These are phyloP conservation scores for Sciurus carolinensis DNA, from an alignment of 2,797 vertebrate genomes.

Conservation along the genomic window DNA sequence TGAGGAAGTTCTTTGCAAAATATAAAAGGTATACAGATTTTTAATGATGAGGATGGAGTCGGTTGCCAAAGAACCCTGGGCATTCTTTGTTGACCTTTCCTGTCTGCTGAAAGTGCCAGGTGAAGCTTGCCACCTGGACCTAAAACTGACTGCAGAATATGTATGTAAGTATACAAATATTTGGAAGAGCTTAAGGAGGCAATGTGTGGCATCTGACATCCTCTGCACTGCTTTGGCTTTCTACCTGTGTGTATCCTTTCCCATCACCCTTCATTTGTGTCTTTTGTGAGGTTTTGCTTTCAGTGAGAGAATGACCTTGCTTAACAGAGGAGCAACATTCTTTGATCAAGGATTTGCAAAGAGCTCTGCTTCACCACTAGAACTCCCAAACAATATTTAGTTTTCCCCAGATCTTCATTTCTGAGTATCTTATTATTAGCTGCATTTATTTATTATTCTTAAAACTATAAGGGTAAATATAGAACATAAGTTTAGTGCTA, in stretches of 20 bases:
- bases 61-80: not conserved
- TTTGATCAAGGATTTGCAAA: slow-evolving; percentile 30
- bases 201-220: not conserved
- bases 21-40: not conserved
- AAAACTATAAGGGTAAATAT: slow-evolving; percentile 26
- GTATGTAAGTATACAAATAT: slow-evolving; percentile 26
- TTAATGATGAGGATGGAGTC: not conserved
- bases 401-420: slow-evolving; percentile 42
- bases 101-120: slow-evolving; percentile 35
- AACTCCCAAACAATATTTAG: not conserved
- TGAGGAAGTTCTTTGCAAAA: slow-evolving; percentile 63
- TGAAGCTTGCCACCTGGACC: slow-evolving; percentile 38
- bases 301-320: slow-evolving; percentile 49
- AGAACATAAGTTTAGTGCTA: slow-evolving; percentile 10
- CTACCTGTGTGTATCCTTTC: not conserved
- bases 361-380: not conserved
- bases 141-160: slow-evolving; percentile 11
- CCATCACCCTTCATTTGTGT: not conserved
- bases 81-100: slow-evolving; percentile 57
- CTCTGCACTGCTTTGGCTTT: not conserved
- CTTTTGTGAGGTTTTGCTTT: slow-evolving; percentile 61
- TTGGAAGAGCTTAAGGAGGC: slow-evolving; percentile 16
- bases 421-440: slow-evolving; percentile 14
- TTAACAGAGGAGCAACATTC: not conserved
- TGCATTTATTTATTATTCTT: slow-evolving; percentile 35